Percentiles rank a stretch among this genome's conserved stretches.
Conservation (phyloP, 2,888 invertebrate species). For the Pammene fasciana region DNA sequence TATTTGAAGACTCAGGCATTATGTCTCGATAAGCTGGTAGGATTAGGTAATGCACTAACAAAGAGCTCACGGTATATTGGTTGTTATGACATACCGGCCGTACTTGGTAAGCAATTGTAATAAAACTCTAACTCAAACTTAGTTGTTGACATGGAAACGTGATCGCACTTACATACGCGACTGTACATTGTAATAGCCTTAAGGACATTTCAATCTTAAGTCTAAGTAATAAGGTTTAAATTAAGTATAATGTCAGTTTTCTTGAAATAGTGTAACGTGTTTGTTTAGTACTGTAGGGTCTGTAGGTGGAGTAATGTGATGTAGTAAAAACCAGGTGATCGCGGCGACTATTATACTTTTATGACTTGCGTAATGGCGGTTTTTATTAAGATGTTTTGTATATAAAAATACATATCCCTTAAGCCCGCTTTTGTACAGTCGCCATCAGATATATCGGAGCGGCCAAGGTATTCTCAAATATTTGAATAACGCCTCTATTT, state of each 20-base stretch:
- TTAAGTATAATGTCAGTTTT: background rate
- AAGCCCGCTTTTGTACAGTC: too few species aligned
- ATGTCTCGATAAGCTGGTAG: too few species aligned
- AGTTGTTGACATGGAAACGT: conserved; percentile 42
- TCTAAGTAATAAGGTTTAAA: background rate
- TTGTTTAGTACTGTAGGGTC: conserved; percentile 27
- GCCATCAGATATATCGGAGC: too few species aligned
- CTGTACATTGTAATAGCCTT: conserved; percentile 9
- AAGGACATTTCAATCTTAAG: background rate
- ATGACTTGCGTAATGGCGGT: conserved; percentile 1
- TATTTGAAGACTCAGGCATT: too few species aligned
- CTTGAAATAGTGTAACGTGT: conserved; percentile 24
- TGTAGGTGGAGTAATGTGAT: conserved; percentile 28
- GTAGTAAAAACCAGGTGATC: conserved; percentile 26
- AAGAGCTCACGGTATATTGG: too few species aligned
- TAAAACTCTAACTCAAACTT: conserved; percentile 25
- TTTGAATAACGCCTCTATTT: too few species aligned
- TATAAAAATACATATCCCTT: too few species aligned
- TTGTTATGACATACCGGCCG: background rate
- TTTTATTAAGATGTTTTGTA: background rate
- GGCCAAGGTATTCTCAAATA: too few species aligned
- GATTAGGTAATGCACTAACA: too few species aligned
- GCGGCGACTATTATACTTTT: conserved; percentile 2
- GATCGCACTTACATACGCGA: conserved; percentile 32
- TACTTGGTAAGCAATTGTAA: background rate